Evolutionary conservation across 2,888 invertebrate genomes (phyloP).

Genomic region (Phengaris arion): DNA sequence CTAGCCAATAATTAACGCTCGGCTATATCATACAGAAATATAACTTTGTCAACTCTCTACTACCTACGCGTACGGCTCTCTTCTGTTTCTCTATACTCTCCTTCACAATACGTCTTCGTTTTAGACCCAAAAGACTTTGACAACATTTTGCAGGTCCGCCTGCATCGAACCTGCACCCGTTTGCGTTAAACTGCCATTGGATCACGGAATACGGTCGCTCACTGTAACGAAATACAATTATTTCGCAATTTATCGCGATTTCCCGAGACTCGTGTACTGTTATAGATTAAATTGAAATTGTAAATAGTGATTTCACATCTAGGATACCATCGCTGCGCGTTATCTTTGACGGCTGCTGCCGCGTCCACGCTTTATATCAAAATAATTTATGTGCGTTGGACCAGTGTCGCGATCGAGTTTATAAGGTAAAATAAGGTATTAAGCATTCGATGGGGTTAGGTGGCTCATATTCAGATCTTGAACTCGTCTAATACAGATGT

Average conservation of each 20-base stretch:
- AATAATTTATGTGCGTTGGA: conserved; percentile 67
- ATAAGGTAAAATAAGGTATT: conserved; percentile 3
- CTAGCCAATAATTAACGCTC: too few relatives aligned
- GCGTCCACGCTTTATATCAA: conserved; percentile 67
- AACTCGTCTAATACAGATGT: background rate
- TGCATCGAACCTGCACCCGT: background rate
- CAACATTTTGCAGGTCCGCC: too few relatives aligned
- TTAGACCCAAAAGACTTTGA: background rate
- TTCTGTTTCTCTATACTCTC: too few relatives aligned
- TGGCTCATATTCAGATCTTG: background rate
- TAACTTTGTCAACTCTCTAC: too few relatives aligned
- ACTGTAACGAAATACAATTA: conserved; percentile 15
- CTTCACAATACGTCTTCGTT: too few relatives aligned
- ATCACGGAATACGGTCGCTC: background rate
- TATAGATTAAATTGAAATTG: conserved; percentile 80
- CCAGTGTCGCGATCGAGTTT: conserved; percentile 65
- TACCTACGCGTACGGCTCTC: too few relatives aligned
- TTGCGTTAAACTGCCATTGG: background rate
- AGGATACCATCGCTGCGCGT: conserved; percentile 64
- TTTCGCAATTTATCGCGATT: conserved; percentile 30
- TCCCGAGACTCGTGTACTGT: conserved; percentile 50
- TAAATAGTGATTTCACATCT: conserved; percentile 78
- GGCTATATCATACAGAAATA: too few relatives aligned
- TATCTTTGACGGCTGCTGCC: conserved; percentile 68
- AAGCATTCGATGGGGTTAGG: background rate